These are phyloP conservation scores for Psilanteris sp. DNA, from an alignment of 1,140 invertebrate genomes.

Conservation along the genomic window DNA sequence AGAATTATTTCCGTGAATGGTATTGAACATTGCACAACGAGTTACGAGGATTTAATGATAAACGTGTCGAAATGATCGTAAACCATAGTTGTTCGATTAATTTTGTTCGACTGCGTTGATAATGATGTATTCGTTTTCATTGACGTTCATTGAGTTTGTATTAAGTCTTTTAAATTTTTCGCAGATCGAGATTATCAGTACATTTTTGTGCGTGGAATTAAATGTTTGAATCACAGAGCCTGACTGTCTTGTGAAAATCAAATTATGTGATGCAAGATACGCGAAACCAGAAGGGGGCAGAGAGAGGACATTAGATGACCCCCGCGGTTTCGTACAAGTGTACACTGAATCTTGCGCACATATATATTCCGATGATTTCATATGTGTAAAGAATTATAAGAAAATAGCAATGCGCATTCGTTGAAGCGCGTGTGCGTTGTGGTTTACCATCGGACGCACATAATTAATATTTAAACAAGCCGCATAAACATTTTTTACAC, in stretches of 20 bases:
- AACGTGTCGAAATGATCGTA: conserved; percentile 17
- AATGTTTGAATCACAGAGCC: conserved; percentile 5
- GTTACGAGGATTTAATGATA: conserved; percentile 8
- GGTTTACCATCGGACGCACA: conserved; percentile 72
- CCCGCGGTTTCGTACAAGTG: conserved; percentile 57
- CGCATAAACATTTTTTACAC: no score
- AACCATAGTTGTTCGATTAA: conserved; percentile 12
- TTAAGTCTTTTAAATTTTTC: not conserved
- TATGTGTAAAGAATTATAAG: not conserved
- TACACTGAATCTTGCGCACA: conserved; percentile 17
- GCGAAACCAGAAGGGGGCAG: conserved; percentile 31
- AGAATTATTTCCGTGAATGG: conserved; percentile 8
- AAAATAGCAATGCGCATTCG: conserved; percentile 54
- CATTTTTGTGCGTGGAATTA: conserved; percentile 5
- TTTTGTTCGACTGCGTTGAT: not conserved
- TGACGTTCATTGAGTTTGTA: not conserved
- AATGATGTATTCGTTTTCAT: conserved; percentile 1
- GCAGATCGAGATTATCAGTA: conserved; percentile 6
- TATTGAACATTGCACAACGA: conserved; percentile 15
- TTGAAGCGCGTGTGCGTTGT: conserved; percentile 68
- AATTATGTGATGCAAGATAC: conserved; percentile 37
- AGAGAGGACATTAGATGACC: conserved; percentile 46
- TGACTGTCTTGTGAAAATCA: conserved; percentile 19
- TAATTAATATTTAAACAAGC: conserved; percentile 78
- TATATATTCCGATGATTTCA: no score